phyloP scores from a whole-genome alignment of 2,888 invertebrate species.

The Drosophila diplacantha region DNA sequence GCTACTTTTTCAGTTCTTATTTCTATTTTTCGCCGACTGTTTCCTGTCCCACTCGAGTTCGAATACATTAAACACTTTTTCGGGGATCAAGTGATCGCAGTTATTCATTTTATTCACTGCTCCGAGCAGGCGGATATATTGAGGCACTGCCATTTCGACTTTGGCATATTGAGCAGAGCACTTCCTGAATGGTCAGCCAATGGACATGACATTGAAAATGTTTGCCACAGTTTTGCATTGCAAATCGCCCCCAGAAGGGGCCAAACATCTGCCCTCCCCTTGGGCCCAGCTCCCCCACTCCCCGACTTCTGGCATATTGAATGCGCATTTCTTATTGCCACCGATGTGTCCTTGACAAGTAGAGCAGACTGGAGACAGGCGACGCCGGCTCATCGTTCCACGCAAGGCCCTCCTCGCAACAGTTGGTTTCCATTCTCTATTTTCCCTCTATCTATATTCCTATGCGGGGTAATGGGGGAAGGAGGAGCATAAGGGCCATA shows the following conservation, averaged over 20 bases:
- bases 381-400: constrained; percentile 46
- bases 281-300: not conserved
- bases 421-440: constrained; percentile 37
- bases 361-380: constrained; percentile 55
- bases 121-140: not conserved
- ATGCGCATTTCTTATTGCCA: constrained; percentile 61
- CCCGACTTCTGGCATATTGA: constrained; percentile 31
- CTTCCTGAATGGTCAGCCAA: constrained; percentile 33
- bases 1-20: constrained; percentile 6
- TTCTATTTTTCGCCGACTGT: constrained; percentile 15
- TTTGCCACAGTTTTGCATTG: constrained; percentile 64
- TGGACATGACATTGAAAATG: constrained; percentile 66
- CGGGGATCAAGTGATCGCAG: constrained; percentile 48
- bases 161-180: constrained; percentile 32
- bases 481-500: constrained; percentile 15
- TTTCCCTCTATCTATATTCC: constrained; percentile 1
- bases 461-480: not conserved
- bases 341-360: constrained; percentile 62
- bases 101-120: constrained; percentile 61
- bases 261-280: constrained; percentile 24
- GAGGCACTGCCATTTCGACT: constrained; percentile 2
- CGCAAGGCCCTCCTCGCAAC: too few relatives aligned
- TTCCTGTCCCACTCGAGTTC: constrained; percentile 36
- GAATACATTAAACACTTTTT: constrained; percentile 42
- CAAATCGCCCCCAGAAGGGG: constrained; percentile 31